These are phyloP conservation scores for Folsomia candida DNA, from an alignment of 2,888 invertebrate genomes.

Conservation along the genomic window DNA sequence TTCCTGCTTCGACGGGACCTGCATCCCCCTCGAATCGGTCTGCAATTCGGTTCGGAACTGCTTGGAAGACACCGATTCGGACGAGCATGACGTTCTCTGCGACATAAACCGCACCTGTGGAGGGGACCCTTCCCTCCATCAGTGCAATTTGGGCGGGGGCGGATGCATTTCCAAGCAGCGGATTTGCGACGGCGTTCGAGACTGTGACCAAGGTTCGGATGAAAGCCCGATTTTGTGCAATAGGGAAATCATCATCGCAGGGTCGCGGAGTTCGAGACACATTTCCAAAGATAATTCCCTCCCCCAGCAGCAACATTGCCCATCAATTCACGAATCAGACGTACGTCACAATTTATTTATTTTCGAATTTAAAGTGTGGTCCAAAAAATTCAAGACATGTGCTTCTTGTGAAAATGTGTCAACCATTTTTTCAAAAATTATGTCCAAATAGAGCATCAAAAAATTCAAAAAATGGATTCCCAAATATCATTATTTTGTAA, in stretches of 20 bases:
- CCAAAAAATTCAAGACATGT: no score
- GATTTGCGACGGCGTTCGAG: conserved; percentile 33
- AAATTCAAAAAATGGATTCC: no score
- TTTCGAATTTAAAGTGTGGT: background rate
- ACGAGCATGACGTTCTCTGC: conserved; percentile 23
- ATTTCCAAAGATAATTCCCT: conserved; percentile 9
- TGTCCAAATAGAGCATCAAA: no score
- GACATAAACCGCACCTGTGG: conserved; percentile 21
- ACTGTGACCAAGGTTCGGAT: conserved; percentile 38
- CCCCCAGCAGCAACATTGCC: conserved; percentile 5
- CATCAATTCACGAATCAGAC: conserved; percentile 14
- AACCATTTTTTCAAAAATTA: no score
- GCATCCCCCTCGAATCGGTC: conserved; percentile 34
- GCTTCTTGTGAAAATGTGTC: no score
- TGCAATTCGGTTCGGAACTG: conserved; percentile 38
- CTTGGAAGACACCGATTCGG: conserved; percentile 14
- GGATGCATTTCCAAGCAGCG: conserved; percentile 33
- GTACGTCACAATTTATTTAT: background rate
- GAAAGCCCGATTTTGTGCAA: conserved; percentile 24
- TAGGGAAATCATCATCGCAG: background rate
- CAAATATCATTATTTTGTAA: no score
- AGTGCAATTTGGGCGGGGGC: conserved; percentile 34
- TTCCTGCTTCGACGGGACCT: conserved; percentile 37
- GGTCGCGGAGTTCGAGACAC: conserved; percentile 14
- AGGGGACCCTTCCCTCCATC: conserved; percentile 25